phyloP scores from a whole-genome alignment of 2,797 vertebrate species.

The Lepus townsendii region DNA sequence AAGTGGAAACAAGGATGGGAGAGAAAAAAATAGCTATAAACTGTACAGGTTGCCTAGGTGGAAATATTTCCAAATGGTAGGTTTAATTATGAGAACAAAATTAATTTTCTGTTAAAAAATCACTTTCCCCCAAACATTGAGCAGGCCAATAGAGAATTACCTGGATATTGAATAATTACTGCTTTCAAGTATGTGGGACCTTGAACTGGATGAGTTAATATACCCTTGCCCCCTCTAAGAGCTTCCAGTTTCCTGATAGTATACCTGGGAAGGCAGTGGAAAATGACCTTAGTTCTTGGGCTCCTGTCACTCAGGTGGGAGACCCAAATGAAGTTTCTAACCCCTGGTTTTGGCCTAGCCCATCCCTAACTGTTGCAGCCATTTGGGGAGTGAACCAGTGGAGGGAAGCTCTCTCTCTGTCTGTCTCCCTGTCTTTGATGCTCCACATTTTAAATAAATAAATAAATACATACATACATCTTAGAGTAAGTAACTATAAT shows the following conservation, averaged over 20 bases:
- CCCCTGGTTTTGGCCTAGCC: too few relatives aligned
- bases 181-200: neutral
- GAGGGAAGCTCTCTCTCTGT: too few relatives aligned
- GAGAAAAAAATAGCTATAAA: neutral
- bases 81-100: conserved; percentile 40
- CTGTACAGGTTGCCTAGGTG: neutral
- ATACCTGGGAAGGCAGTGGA: too few relatives aligned
- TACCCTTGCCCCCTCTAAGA: neutral
- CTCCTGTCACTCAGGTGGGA: too few relatives aligned
- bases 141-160: neutral
- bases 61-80: neutral
- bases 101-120: neutral
- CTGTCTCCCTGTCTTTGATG: too few relatives aligned
- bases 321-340: too few relatives aligned
- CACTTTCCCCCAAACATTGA: neutral
- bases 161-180: neutral
- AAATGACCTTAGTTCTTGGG: too few relatives aligned
- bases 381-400: too few relatives aligned
- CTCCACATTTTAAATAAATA: too few relatives aligned
- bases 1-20: neutral
- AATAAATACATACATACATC: too few relatives aligned
- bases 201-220: neutral
- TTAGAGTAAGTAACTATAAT: neutral
- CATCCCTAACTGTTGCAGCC: too few relatives aligned
- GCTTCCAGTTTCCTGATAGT: neutral